Percentiles rank a stretch among this genome's conserved stretches.
phyloP scores from a whole-genome alignment of 2,888 invertebrate species.

The Noctua janthina region DNA sequence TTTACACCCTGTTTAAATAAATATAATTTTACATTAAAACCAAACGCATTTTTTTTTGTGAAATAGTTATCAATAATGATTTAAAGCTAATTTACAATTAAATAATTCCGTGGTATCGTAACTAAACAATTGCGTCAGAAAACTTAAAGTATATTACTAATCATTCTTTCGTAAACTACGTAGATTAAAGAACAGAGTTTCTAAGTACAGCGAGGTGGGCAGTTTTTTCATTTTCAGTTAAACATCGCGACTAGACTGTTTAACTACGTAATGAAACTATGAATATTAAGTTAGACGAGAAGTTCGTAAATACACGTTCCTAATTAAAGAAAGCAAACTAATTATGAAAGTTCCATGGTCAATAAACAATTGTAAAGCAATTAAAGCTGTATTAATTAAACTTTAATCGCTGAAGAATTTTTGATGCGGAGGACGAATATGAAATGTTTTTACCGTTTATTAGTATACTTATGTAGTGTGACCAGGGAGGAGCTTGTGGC shows the following conservation, averaged over 20 bases:
- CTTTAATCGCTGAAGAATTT: constrained; percentile 1
- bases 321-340: constrained; percentile 47
- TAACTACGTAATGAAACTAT: constrained; percentile 41
- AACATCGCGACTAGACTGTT: constrained; percentile 25
- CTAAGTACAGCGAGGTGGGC: no score
- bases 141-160: neutral
- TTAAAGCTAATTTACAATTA: no score
- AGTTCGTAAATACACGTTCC: constrained; percentile 23
- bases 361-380: constrained; percentile 43
- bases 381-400: constrained; percentile 25
- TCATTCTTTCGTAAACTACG: neutral
- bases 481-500: neutral
- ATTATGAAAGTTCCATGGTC: constrained; percentile 30
- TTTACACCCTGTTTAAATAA: no score
- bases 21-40: no score
- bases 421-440: constrained; percentile 5
- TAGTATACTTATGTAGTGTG: neutral
- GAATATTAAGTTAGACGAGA: constrained; percentile 23
- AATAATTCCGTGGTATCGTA: neutral
- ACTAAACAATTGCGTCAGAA: neutral
- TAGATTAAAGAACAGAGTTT: neutral
- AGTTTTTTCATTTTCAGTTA: constrained; percentile 1
- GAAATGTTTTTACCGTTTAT: neutral
- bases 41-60: no score
- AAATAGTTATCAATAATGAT: no score